Evolutionary conservation across 2,113 vertebrate genomes (phyloP).

Genomic region (Telmatochromis bifrenatus): DNA sequence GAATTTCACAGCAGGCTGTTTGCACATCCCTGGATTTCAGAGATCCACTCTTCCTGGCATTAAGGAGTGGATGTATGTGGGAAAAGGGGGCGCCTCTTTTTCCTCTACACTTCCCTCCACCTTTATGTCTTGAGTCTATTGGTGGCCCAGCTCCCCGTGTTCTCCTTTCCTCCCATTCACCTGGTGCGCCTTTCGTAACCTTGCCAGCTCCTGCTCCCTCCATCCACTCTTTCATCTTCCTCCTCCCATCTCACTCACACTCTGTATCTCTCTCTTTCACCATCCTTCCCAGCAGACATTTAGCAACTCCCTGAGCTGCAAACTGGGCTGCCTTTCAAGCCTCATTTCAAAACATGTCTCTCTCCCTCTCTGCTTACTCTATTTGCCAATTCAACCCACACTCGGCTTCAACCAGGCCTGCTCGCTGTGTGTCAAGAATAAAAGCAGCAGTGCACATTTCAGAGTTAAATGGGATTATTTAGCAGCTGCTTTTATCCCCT

Average conservation of each 20-base stretch:
- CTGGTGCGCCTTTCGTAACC: slow-evolving; percentile 9
- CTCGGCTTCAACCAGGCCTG: slow-evolving; percentile 30
- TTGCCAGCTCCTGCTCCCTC: slow-evolving; percentile 20
- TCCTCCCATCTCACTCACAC: neutral
- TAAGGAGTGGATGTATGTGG: neutral
- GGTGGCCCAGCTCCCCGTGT: neutral
- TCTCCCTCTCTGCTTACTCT: slow-evolving; percentile 33
- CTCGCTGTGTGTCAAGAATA: slow-evolving; percentile 43
- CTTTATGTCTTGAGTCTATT: neutral
- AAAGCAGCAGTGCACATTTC: slow-evolving; percentile 55
- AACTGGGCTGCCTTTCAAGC: slow-evolving; percentile 59
- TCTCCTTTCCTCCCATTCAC: neutral
- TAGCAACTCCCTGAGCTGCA: slow-evolving; percentile 51
- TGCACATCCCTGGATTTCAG: slow-evolving; percentile 23
- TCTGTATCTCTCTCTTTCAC: neutral
- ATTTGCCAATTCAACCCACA: slow-evolving; percentile 53
- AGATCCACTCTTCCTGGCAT: neutral
- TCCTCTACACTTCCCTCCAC: neutral
- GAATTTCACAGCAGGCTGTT: neutral
- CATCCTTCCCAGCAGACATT: slow-evolving; percentile 45
- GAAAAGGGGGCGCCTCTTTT: neutral
- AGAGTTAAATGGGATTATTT: slow-evolving; percentile 62
- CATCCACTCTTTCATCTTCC: slow-evolving; percentile 19
- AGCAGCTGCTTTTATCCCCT: slow-evolving; percentile 32
- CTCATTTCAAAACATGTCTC: slow-evolving; percentile 56